Conservation (phyloP, 2,113 vertebrate species). For the Pteruthius melanotis region DNA sequence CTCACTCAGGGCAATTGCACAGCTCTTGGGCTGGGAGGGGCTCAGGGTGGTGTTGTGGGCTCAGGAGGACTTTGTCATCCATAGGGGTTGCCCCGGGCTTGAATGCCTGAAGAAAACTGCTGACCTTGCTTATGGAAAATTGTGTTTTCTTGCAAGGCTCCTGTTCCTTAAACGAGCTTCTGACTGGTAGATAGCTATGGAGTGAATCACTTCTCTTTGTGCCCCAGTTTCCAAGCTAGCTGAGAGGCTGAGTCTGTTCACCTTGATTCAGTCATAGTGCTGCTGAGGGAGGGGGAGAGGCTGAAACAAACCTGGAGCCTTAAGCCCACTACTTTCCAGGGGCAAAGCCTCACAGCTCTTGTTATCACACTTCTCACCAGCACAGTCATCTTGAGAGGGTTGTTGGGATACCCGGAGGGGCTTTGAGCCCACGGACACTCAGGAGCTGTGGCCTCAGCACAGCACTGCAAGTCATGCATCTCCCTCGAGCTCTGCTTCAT, state of each 20-base stretch:
- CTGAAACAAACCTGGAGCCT: neutral
- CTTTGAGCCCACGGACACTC: neutral
- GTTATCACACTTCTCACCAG: neutral
- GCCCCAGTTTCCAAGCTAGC: conserved; percentile 4
- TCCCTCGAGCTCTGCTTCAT: neutral
- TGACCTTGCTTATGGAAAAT: neutral
- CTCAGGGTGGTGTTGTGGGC: neutral
- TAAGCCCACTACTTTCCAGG: neutral
- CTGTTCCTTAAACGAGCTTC: neutral
- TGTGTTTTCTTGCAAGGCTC: neutral
- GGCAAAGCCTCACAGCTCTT: neutral
- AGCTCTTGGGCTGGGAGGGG: neutral
- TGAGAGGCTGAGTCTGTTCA: neutral
- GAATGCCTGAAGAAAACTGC: neutral
- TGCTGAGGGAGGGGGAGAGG: neutral
- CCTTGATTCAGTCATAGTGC: neutral
- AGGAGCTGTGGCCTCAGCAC: fast-evolving
- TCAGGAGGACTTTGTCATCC: neutral
- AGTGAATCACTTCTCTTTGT: neutral
- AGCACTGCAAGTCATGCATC: neutral
- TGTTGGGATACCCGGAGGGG: neutral
- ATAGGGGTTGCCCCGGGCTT: neutral
- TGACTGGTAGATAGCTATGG: neutral
- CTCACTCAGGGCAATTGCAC: neutral
- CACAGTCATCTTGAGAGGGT: neutral